Base-by-base conservation (phyloP, 2,888 invertebrate genomes). In the Hipparchia sbordonii region DNA sequence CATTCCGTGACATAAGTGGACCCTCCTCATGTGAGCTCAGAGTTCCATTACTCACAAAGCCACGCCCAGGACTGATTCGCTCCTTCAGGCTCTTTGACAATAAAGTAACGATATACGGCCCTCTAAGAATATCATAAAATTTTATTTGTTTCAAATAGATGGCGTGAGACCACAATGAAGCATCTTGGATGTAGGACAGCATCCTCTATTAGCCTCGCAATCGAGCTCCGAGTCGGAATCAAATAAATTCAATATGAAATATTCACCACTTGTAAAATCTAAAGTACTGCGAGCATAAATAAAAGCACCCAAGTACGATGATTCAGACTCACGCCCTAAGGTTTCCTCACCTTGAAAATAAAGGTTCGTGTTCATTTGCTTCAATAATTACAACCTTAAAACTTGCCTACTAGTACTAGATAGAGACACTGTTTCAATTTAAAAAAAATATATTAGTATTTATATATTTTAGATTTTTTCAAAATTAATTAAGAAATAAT, bases 1-100 rank as follows among this genome's bases (percentile, higher is more conserved):
- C 84, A 88, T 89, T 88, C 85, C 86, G 85, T 88, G 92, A 92
- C 92, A 92, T 91, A 92, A 93, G 92, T 91, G 92, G 90, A 92
- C 93, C 93, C 92, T 93, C 90, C 89, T 91, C 90, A 89, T 87
- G 82, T 87, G 89, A 89, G 89, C 90, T 89, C 89, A 82, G 87
- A 90, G 85, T 89, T 88, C 92, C 93, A 93, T 93, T 93, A 93
- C 88, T 93, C 92, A 93, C 82, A 80, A 84, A 82, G 85, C 89
- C 89, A 86, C 92, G 89, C 92, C 92, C 89, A 80, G 82, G 86
- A 83, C 90, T 90, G 91, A 91, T 92, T 91, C 86, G 85, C 84
- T 83, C 83, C 81, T 84, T 79, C 82, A 83, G 81, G 80, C 83
- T 83, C 83, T 85, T 85, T 83, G 81, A 86, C 85, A 83, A 85